phyloP scores from a whole-genome alignment of 2,797 vertebrate species.

The Peromyscus melanophrys region DNA sequence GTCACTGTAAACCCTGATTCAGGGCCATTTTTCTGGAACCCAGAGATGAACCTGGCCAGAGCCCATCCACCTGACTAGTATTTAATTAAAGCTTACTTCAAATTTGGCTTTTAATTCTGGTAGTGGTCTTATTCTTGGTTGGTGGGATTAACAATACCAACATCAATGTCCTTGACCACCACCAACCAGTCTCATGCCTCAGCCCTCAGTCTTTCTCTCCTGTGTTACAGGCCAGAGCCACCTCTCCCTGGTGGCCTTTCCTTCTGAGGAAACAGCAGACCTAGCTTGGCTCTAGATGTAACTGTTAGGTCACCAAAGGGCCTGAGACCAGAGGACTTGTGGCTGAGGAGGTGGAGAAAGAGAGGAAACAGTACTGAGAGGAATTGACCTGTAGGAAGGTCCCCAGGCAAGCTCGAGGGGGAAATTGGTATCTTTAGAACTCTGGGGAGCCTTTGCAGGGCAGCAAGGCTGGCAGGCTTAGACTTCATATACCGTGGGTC shows the following conservation, averaged over 20 bases:
- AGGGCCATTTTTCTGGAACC: too few species aligned
- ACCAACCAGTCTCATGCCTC: neutral
- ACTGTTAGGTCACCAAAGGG: neutral
- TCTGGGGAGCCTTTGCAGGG: neutral
- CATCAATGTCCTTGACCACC: neutral
- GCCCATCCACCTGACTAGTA: neutral
- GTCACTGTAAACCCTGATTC: too few species aligned
- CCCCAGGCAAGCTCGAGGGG: neutral
- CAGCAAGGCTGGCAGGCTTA: neutral
- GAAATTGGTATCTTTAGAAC: constrained; percentile 9
- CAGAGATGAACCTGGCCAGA: too few species aligned
- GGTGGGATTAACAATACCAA: neutral
- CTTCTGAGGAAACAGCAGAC: neutral
- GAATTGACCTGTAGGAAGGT: neutral
- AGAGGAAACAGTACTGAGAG: neutral
- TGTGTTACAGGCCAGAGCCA: neutral
- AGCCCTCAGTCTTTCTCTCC: neutral
- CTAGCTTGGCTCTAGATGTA: neutral
- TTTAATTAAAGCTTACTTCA: neutral
- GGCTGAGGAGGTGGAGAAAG: neutral
- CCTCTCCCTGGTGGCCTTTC: neutral
- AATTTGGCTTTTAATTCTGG: neutral
- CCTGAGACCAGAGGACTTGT: neutral
- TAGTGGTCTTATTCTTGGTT: neutral
- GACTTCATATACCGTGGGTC: neutral